phyloP scores from a whole-genome alignment of 2,113 vertebrate genomes.

The Actenoides lindsayi region DNA sequence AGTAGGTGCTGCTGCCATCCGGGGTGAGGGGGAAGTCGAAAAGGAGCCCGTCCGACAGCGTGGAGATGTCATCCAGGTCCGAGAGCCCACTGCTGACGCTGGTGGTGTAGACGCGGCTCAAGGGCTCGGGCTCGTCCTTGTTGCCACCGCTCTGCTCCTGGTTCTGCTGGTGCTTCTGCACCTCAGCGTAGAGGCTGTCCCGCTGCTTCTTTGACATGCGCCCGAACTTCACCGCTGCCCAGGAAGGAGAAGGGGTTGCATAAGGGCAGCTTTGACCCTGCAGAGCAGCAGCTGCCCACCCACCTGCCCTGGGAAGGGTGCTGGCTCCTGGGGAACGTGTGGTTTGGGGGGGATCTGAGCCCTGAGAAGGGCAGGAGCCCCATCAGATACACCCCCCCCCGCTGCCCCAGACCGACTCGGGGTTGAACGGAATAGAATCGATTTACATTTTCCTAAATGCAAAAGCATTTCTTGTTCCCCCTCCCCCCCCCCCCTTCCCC shows the following conservation, averaged over 20 bases:
- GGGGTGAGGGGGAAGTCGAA: slow-evolving; percentile 90
- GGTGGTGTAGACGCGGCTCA: slow-evolving; percentile 78
- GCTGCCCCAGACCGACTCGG: fast-evolving
- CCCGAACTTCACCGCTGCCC: slow-evolving; percentile 91
- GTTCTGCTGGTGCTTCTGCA: slow-evolving; percentile 91
- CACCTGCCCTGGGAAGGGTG: background rate
- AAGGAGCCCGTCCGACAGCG: slow-evolving; percentile 83
- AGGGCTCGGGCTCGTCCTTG: slow-evolving; percentile 71
- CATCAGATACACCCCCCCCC: fast-evolving
- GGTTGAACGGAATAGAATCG: fast-evolving
- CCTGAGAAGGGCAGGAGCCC: fast-evolving
- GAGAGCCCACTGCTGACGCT: slow-evolving; percentile 80
- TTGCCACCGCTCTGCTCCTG: slow-evolving; percentile 73
- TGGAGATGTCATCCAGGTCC: slow-evolving; percentile 85
- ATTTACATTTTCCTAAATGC: background rate
- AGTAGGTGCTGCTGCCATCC: slow-evolving; percentile 79
- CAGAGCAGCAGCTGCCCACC: fast-evolving
- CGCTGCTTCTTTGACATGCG: slow-evolving; percentile 95
- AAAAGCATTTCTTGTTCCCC: background rate
- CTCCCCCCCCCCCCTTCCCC: no score
- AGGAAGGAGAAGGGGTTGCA: fast-evolving
- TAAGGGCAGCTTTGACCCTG: background rate
- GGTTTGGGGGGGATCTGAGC: background rate
- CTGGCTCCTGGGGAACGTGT: fast-evolving
- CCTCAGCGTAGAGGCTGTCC: slow-evolving; percentile 91